phyloP scores from a whole-genome alignment of 1,140 invertebrate species.

The Phthorimaea operculella region DNA sequence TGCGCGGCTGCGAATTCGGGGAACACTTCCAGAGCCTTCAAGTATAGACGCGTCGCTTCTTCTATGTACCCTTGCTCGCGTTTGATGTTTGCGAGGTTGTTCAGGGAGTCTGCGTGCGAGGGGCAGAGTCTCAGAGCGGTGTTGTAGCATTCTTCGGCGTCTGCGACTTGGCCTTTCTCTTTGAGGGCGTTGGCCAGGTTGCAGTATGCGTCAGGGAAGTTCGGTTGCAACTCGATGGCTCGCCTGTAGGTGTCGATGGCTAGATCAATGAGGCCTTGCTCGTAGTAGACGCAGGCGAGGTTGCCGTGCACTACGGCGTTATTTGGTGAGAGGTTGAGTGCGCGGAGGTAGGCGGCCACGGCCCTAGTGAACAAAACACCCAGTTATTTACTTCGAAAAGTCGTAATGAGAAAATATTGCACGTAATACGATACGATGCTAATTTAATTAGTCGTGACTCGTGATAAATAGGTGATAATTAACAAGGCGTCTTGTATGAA shows the following conservation, averaged over 20 bases:
- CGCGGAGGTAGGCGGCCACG: conserved; percentile 96
- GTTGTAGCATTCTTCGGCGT: conserved; percentile 99
- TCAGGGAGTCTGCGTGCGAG: conserved; percentile 97
- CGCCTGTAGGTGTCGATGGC: conserved; percentile 97
- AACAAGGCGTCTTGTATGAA: no score
- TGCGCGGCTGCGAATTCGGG: conserved; percentile 99
- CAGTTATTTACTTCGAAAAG: neutral
- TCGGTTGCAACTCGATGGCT: conserved; percentile 97
- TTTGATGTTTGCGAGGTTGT: conserved; percentile 96
- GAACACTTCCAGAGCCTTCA: conserved; percentile 93
- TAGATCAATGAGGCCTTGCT: conserved; percentile 97
- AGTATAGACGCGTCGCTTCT: conserved; percentile 94
- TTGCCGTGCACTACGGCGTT: conserved; percentile 99
- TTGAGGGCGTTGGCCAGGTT: conserved; percentile 99
- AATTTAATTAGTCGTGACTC: no score
- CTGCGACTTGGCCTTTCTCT: conserved; percentile 94
- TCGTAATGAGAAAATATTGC: no score
- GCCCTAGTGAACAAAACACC: conserved; percentile 77
- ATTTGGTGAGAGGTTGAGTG: conserved; percentile 95
- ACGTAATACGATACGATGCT: no score
- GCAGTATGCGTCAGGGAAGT: conserved; percentile 99
- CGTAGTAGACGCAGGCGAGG: conserved; percentile 99
- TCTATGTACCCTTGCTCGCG: conserved; percentile 93
- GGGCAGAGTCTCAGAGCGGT: conserved; percentile 94
- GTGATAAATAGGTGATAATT: no score